Percentiles rank a stretch among this genome's conserved stretches.
Conservation (phyloP, 2,888 invertebrate genomes). For the Cheilosia vernalis region DNA sequence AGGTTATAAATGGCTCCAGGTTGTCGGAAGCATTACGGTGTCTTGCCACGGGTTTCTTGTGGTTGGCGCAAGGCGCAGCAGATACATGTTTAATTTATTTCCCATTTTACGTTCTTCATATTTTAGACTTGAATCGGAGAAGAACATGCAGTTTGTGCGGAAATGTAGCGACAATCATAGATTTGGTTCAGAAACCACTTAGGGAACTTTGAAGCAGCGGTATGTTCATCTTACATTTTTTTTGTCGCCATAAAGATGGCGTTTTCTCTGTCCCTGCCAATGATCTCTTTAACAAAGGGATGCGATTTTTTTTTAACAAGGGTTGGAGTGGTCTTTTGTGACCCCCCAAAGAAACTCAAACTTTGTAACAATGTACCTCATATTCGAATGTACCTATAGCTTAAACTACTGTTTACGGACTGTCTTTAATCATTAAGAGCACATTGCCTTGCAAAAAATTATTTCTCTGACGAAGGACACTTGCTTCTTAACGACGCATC, state of each 20-base stretch:
- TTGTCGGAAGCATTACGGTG: conserved; percentile 66
- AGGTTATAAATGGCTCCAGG: conserved; percentile 74
- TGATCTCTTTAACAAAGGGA: not conserved
- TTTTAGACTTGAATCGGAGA: conserved; percentile 31
- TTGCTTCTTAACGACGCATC: too few relatives aligned
- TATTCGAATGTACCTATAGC: too few relatives aligned
- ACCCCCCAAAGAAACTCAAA: too few relatives aligned
- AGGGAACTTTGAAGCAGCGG: not conserved
- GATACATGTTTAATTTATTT: conserved; percentile 44
- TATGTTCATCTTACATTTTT: not conserved
- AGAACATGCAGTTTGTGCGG: not conserved
- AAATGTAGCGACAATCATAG: not conserved
- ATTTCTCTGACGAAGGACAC: too few relatives aligned
- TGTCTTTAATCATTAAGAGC: too few relatives aligned
- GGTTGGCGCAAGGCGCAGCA: conserved; percentile 56
- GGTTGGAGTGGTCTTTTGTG: too few relatives aligned
- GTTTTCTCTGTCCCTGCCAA: not conserved
- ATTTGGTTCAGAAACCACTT: not conserved
- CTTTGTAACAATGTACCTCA: too few relatives aligned
- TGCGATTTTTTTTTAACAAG: too few relatives aligned
- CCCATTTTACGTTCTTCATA: conserved; percentile 18
- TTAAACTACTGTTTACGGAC: too few relatives aligned
- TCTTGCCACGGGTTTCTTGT: conserved; percentile 40
- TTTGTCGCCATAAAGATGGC: not conserved
- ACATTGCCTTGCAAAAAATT: too few relatives aligned